These are phyloP conservation scores for Crocodylus rhombifer DNA, from an alignment of 2,797 vertebrate genomes.

Conservation along the genomic window DNA sequence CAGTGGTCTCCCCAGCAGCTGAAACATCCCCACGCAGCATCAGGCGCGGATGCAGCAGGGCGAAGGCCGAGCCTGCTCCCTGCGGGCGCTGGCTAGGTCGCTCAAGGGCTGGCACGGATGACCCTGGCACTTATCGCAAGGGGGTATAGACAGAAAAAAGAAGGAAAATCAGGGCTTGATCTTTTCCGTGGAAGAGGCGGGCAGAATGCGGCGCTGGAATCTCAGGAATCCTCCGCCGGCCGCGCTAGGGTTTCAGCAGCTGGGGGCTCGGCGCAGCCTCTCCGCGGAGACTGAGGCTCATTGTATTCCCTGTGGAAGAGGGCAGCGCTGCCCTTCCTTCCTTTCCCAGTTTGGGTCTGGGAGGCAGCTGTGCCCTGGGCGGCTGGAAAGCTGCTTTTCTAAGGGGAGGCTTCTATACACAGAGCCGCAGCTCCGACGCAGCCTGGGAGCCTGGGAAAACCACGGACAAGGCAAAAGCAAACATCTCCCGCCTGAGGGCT, in stretches of 20 bases:
- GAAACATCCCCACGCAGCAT: neutral
- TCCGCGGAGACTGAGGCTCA: neutral
- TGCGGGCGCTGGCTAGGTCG: neutral
- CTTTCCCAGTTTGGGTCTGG: neutral
- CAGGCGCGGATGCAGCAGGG: neutral
- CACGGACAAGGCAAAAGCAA: slow-evolving; percentile 74
- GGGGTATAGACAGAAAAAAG: neutral
- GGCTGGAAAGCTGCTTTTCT: neutral
- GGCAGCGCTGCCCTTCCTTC: neutral
- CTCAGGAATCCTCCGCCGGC: neutral
- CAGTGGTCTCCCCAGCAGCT: neutral
- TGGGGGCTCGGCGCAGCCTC: neutral
- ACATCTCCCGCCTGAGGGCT: slow-evolving; percentile 62
- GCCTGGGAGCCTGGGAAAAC: slow-evolving; percentile 78
- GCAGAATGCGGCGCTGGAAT: neutral
- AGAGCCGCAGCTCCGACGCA: slow-evolving; percentile 26
- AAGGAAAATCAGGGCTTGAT: neutral
- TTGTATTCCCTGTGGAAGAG: neutral
- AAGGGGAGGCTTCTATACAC: slow-evolving; percentile 49
- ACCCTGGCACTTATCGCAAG: neutral
- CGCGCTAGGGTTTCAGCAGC: neutral
- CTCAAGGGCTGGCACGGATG: neutral
- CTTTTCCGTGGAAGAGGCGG: neutral
- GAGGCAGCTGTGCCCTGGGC: neutral
- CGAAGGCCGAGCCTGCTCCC: neutral